Evolutionary conservation across 92 coral and sea anemone genomes (phyloP).

Genomic region (Phenganax stokvisi): DNA sequence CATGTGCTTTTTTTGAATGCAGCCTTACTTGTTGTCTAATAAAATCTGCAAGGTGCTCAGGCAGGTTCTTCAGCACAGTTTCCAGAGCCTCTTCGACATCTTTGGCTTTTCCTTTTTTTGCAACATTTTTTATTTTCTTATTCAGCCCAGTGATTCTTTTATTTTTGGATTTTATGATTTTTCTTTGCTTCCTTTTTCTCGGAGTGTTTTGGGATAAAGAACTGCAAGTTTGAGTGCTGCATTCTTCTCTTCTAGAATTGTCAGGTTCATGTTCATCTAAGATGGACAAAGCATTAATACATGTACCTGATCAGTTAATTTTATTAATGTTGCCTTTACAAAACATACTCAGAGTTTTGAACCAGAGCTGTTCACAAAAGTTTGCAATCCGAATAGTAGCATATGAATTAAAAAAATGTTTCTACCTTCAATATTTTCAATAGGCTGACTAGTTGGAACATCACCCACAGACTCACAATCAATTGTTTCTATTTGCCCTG

Average conservation of each 20-base stretch:
- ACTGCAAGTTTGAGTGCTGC: neutral
- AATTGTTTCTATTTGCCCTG: no score
- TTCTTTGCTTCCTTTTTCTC: neutral
- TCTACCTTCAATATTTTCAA: no score
- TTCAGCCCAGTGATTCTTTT: neutral
- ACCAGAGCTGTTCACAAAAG: no score
- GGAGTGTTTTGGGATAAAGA: neutral
- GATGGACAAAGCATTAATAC: neutral
- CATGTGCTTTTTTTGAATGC: slow-evolving; percentile 3
- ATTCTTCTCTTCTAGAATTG: neutral
- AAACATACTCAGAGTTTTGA: no score
- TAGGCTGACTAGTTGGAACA: no score
- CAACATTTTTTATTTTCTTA: neutral
- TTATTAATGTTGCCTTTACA: no score
- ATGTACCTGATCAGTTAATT: neutral
- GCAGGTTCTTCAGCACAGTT: neutral
- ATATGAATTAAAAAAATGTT: no score
- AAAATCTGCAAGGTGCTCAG: slow-evolving; percentile 14
- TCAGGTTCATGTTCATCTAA: neutral
- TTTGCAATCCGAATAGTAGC: no score
- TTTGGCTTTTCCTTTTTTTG: neutral
- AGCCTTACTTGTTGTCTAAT: slow-evolving; percentile 13
- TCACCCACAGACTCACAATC: no score
- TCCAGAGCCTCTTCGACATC: slow-evolving; percentile 1
- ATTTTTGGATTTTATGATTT: neutral